These are phyloP conservation scores for Hyposoter dolosus DNA, from an alignment of 2,888 invertebrate genomes.

Conservation along the genomic window DNA sequence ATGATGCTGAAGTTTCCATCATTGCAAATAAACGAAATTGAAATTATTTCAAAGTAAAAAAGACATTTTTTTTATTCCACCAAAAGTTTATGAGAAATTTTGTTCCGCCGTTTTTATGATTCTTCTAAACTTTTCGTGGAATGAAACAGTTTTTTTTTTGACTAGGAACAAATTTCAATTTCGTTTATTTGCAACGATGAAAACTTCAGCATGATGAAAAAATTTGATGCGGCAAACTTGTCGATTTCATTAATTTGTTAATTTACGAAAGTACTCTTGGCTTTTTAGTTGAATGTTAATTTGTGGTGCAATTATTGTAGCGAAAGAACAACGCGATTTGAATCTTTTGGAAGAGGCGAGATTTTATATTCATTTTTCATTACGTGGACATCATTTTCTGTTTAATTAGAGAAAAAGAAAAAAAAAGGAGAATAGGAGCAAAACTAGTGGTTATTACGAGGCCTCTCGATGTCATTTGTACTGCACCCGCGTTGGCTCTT, in stretches of 20 bases:
- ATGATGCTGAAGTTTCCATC: too few relatives aligned
- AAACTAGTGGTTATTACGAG: neutral
- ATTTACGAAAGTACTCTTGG: neutral
- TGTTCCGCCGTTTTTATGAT: too few relatives aligned
- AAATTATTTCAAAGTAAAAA: too few relatives aligned
- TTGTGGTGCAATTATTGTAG: neutral
- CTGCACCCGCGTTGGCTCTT: neutral
- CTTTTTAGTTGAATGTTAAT: neutral
- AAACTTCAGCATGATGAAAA: too few relatives aligned
- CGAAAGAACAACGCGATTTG: neutral
- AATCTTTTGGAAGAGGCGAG: neutral
- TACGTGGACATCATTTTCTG: neutral
- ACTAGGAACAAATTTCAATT: too few relatives aligned
- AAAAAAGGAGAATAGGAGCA: neutral
- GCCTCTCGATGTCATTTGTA: neutral
- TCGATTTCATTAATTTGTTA: neutral
- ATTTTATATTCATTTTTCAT: neutral
- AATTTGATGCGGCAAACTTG: neutral
- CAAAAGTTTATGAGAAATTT: too few relatives aligned
- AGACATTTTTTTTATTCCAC: too few relatives aligned
- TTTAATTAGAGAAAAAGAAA: neutral
- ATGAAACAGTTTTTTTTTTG: too few relatives aligned
- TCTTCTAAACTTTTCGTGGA: too few relatives aligned
- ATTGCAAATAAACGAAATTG: too few relatives aligned
- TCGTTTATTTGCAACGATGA: too few relatives aligned